Evolutionary conservation across 2,113 vertebrate species (phyloP), one percentile per base, ranked within the genome.

Genomic region (Oceanites oceanicus): DNA sequence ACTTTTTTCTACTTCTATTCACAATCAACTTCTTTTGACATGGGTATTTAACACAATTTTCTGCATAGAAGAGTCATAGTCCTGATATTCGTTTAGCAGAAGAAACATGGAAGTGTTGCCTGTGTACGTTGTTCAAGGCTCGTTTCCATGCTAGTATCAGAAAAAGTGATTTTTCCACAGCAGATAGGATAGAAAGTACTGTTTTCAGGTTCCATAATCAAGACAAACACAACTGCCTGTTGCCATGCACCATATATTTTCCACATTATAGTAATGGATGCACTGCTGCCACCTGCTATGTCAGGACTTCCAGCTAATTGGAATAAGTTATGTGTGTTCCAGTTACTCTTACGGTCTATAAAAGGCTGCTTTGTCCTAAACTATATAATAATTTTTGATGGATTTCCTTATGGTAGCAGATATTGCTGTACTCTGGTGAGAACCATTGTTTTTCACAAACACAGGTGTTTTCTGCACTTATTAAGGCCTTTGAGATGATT

Each of bases 281-380:
- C 93, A 49, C 83, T 80, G 52, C 85, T 97, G 55, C 88, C 88
- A 95, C 98, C 86, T 94, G 94, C 49, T 94, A 76, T 97, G 97
- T 97, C 93, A 97, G 88, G 87, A 93, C 83, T 96, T 97, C 50
- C 79, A 93, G 85, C 95, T 98, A 98, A 97, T 97, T 98, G 93
- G 96, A 71, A 67, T 97, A 98, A 98, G 61, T 98, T 97, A 97
- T 97, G 92, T 88, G 83, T 93, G 68, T 96, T 97, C 96, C 74
- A 83, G 86, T 95, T 94, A 89, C 78, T 90, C 62, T 96, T 96
- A 94, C 0, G 36, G 85, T 94, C 91, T 96, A 78, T 88, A 96
- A 97, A 97, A 91, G 91, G 66, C 76, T 93, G 25, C 93, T 96
- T 97, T 95, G 87, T 97, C 85, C 97, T 96, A 95, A 95, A 74